Evolutionary conservation across 2,113 vertebrate genomes (phyloP).

Genomic region (Melozone crissalis): DNA sequence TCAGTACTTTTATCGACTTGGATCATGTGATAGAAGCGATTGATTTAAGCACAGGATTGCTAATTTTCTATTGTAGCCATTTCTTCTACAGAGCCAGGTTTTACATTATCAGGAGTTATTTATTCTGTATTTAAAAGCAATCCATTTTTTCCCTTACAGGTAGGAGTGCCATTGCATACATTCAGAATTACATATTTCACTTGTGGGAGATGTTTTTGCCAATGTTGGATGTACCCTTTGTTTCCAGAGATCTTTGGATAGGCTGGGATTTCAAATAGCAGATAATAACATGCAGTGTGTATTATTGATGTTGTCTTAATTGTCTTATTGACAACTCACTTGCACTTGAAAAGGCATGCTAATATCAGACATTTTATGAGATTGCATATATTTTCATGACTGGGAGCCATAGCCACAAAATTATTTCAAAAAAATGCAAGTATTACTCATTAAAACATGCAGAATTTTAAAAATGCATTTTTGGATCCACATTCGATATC

Average conservation of each 20-base stretch:
- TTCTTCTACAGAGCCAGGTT: slow-evolving; percentile 1
- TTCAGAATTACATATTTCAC: slow-evolving; percentile 35
- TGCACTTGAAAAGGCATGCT: slow-evolving; percentile 77
- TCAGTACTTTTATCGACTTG: slow-evolving; percentile 68
- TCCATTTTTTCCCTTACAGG: not conserved
- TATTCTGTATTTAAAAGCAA: slow-evolving; percentile 31
- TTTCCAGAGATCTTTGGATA: slow-evolving; percentile 68
- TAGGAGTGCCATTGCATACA: not conserved
- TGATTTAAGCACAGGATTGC: slow-evolving; percentile 69
- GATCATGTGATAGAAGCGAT: slow-evolving; percentile 69
- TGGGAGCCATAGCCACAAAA: slow-evolving; percentile 59
- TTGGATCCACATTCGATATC: not conserved
- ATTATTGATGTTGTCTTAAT: slow-evolving; percentile 80
- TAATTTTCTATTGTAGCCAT: slow-evolving; percentile 62
- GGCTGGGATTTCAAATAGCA: slow-evolving; percentile 64
- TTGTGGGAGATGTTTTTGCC: slow-evolving; percentile 30
- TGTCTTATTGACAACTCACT: slow-evolving; percentile 81
- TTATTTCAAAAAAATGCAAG: slow-evolving; percentile 22
- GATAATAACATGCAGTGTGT: slow-evolving; percentile 73
- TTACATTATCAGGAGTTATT: slow-evolving; percentile 25
- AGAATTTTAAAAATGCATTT: not conserved
- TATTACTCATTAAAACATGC: not conserved
- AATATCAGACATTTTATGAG: slow-evolving; percentile 76
- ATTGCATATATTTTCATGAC: slow-evolving; percentile 70
- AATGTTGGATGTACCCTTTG: slow-evolving; percentile 59